Evolutionary conservation across 2,797 vertebrate species (phyloP).

Genomic region (Hapalemur alaotrensis): DNA sequence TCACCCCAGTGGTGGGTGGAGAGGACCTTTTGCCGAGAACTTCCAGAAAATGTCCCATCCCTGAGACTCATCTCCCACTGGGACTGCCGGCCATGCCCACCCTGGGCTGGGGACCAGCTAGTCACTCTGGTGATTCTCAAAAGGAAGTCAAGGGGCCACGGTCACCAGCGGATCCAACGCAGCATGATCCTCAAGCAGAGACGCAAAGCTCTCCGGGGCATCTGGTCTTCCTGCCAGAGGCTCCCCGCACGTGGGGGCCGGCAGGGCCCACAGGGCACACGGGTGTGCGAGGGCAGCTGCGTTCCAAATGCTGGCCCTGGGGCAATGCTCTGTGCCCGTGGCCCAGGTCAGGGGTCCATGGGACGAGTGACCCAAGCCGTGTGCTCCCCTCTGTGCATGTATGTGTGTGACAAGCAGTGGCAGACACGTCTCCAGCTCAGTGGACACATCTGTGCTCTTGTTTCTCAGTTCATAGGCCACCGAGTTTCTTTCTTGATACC

Average conservation of each 20-base stretch:
- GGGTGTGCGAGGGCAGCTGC: not conserved
- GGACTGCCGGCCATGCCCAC: not conserved
- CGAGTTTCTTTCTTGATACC: not conserved
- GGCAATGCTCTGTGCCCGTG: not conserved
- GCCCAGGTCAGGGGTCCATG: not conserved
- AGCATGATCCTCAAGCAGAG: not conserved
- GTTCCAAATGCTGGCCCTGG: not conserved
- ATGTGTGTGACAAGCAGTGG: not conserved
- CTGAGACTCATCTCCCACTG: not conserved
- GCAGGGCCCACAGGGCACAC: too few relatives aligned
- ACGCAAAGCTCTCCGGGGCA: not conserved
- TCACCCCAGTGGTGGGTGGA: not conserved
- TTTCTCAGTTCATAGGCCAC: not conserved
- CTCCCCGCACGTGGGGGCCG: not conserved
- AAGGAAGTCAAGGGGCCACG: not conserved
- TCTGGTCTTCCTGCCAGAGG: not conserved
- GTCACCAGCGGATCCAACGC: not conserved
- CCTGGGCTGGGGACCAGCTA: not conserved
- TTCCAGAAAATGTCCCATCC: not conserved
- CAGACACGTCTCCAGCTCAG: not conserved
- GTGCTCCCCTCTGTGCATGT: not conserved
- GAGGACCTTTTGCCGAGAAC: not conserved
- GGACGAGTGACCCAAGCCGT: accelerated
- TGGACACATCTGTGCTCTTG: not conserved
- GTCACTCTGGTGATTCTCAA: not conserved